These are phyloP conservation scores for Campoletis raptor DNA, from an alignment of 2,888 invertebrate species.

Conservation along the genomic window DNA sequence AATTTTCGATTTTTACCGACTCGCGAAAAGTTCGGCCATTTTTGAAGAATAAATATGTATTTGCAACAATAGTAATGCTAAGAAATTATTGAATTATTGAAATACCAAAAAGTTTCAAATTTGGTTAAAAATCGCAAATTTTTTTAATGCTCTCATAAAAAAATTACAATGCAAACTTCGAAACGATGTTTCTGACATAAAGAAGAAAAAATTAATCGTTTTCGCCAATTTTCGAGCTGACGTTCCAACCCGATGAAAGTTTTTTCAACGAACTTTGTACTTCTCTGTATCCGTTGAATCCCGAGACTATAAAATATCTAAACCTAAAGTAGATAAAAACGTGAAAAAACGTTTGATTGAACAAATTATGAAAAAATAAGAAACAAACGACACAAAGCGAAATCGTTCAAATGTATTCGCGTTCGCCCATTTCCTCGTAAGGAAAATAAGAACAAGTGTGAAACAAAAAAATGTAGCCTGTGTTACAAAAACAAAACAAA, in stretches of 20 bases:
- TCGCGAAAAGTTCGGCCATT: background rate
- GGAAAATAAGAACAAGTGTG: background rate
- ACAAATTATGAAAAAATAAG: background rate
- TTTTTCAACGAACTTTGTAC: slow-evolving; percentile 28
- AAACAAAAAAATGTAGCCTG: background rate
- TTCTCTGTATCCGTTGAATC: background rate
- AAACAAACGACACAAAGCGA: background rate
- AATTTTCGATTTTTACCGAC: background rate
- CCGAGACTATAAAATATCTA: background rate
- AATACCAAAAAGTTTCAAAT: background rate
- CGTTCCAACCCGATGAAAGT: background rate
- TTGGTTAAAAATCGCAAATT: background rate
- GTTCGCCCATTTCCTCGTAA: background rate
- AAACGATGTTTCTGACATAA: background rate
- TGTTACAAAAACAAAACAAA: background rate
- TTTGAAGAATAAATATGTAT: background rate
- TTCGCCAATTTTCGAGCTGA: background rate
- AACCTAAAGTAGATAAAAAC: background rate
- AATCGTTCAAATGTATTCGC: background rate
- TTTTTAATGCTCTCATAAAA: background rate
- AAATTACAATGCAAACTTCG: background rate
- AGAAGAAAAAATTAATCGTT: background rate
- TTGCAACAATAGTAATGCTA: background rate
- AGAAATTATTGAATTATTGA: background rate
- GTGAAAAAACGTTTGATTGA: background rate